phyloP scores from a whole-genome alignment of 2,113 vertebrate species.

The Eulacestoma nigropectus region DNA sequence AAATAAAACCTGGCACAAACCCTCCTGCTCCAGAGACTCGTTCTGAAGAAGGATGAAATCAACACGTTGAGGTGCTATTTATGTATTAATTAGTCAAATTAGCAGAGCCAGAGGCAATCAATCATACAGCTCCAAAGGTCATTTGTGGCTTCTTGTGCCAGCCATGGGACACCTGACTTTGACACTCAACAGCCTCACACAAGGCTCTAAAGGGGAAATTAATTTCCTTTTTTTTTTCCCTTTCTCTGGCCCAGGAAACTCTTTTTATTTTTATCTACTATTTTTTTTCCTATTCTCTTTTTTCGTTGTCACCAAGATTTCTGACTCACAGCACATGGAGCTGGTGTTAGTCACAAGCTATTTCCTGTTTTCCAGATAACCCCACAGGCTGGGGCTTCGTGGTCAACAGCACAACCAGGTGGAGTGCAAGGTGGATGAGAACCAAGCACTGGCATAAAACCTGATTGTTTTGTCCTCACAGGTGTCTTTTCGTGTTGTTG shows the following conservation, averaged over 20 bases:
- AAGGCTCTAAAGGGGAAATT: slow-evolving; percentile 3
- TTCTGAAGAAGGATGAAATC: slow-evolving; percentile 45
- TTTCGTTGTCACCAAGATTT: not conserved
- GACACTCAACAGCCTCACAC: slow-evolving; percentile 1
- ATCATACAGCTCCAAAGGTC: not conserved
- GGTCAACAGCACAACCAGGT: slow-evolving; percentile 61
- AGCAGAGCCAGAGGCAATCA: slow-evolving; percentile 51
- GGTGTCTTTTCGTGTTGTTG: not conserved
- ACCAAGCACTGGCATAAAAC: not conserved
- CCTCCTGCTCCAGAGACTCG: slow-evolving; percentile 15
- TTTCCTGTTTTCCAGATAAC: slow-evolving; percentile 52
- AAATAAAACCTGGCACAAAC: slow-evolving; percentile 30
- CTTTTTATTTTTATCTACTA: no score
- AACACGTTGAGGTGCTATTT: slow-evolving; percentile 28
- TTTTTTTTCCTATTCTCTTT: not conserved
- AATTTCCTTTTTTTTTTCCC: not conserved
- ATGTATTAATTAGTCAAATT: slow-evolving; percentile 43
- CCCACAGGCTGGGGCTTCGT: not conserved
- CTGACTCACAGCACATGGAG: slow-evolving; percentile 1
- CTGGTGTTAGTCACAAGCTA: slow-evolving; percentile 6
- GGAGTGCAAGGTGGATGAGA: not conserved
- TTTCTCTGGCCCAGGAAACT: not conserved
- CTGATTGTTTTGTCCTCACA: not conserved
- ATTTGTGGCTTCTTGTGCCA: slow-evolving; percentile 8
- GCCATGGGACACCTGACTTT: slow-evolving; percentile 11